Evolutionary conservation across 2,113 vertebrate genomes (phyloP).

Genomic region (Erinaceus europaeus): DNA sequence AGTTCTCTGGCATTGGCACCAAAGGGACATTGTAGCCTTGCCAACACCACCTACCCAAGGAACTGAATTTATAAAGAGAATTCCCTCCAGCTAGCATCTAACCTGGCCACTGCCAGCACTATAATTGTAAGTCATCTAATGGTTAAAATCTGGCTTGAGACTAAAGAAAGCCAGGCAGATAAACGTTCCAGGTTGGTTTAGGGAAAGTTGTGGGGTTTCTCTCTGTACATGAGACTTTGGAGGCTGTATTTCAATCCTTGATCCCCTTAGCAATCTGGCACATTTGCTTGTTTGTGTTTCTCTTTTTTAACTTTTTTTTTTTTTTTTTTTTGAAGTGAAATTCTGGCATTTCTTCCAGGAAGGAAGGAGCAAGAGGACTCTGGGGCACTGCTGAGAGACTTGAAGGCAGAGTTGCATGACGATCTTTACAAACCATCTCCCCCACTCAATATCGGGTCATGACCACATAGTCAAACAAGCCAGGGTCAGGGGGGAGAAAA

Average conservation of each 20-base stretch:
- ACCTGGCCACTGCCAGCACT: neutral
- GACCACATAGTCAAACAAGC: conserved; percentile 33
- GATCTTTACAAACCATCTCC: conserved; percentile 21
- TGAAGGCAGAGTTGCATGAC: rapidly evolving
- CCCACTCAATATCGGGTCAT: neutral
- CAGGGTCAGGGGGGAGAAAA: conserved; percentile 68
- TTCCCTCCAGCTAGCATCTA: conserved; percentile 30
- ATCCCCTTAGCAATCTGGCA: conserved; percentile 33
- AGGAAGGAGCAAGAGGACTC: conserved; percentile 28
- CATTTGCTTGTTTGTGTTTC: conserved; percentile 41
- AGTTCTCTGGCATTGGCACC: neutral
- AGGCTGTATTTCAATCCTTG: conserved; percentile 39
- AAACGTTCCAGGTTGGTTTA: conserved; percentile 35
- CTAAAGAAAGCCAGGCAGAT: conserved; percentile 28
- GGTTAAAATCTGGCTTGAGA: conserved; percentile 35
- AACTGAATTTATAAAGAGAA: conserved; percentile 22
- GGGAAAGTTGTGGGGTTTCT: conserved; percentile 33
- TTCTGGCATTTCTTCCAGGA: conserved; percentile 35
- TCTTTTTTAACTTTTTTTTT: conserved; percentile 50
- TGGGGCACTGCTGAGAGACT: neutral
- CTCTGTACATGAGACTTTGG: neutral
- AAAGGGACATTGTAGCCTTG: neutral
- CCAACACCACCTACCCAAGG: conserved; percentile 47
- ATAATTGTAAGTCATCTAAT: conserved; percentile 19
- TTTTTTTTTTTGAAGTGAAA: neutral